Percentiles rank a stretch among this genome's conserved stretches.
Conservation (phyloP, 2,113 vertebrate genomes). For the Turnix velox region DNA sequence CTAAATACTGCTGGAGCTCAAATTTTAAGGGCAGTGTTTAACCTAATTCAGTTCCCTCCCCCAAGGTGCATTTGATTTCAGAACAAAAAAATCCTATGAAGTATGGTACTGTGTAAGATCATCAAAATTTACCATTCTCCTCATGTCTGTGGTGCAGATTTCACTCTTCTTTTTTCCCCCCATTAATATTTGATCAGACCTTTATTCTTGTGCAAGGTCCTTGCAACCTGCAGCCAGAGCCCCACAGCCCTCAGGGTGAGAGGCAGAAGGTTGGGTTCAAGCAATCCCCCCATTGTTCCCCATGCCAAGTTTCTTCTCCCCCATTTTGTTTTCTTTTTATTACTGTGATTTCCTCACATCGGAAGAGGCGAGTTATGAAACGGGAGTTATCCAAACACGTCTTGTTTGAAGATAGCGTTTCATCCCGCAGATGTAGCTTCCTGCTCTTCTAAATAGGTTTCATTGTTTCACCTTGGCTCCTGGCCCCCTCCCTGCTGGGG, state of each 20-base stretch:
- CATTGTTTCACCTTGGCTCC: conserved; percentile 58
- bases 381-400: conserved; percentile 67
- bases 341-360: conserved; percentile 52
- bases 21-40: not conserved
- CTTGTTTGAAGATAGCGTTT: conserved; percentile 68
- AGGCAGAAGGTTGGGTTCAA: not conserved
- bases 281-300: not conserved
- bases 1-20: not conserved
- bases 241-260: not conserved
- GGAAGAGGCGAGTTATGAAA: conserved; percentile 64
- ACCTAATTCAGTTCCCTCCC: not conserved
- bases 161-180: not conserved
- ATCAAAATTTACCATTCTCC: not conserved
- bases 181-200: not conserved
- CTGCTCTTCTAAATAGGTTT: conserved; percentile 54
- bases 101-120: too few species aligned
- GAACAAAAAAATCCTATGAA: not conserved
- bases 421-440: conserved; percentile 62
- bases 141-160: not conserved
- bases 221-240: not conserved
- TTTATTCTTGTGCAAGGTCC: not conserved
- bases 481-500: not conserved
- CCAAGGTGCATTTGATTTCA: not conserved
- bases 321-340: conserved; percentile 52
- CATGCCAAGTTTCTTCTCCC: not conserved